These are phyloP conservation scores for Varanus komodoensis DNA, from an alignment of 2,113 vertebrate species.

Conservation along the genomic window DNA sequence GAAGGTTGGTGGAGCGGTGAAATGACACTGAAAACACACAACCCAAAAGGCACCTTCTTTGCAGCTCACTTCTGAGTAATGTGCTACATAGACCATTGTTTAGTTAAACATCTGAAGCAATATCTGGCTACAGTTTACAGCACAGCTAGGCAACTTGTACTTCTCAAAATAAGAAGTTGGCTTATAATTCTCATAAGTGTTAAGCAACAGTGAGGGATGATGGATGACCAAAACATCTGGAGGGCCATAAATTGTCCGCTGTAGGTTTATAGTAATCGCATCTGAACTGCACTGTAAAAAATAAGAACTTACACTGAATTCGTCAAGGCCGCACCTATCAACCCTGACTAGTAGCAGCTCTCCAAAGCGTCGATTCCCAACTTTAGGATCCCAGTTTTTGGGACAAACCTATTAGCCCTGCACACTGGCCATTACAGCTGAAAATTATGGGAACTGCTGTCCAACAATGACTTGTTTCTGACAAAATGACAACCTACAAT, in stretches of 20 bases:
- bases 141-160: not conserved
- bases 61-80: not conserved
- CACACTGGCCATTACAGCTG: not conserved
- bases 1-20: not conserved
- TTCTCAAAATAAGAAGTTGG: too few species aligned
- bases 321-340: not conserved
- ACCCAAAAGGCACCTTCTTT: not conserved
- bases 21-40: not conserved
- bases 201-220: too few species aligned
- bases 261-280: not conserved
- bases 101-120: constrained; percentile 24
- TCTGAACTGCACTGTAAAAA: not conserved
- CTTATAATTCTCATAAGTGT: too few species aligned
- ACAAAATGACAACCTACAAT: too few species aligned
- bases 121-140: not conserved
- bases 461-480: not conserved
- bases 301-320: not conserved
- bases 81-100: not conserved
- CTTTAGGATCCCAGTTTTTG: too few species aligned
- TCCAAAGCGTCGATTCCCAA: not conserved
- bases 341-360: not conserved
- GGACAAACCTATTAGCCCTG: not conserved
- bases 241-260: too few species aligned
- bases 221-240: too few species aligned
- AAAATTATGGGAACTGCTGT: not conserved